Conservation (phyloP, 2,113 vertebrate genomes). For the Motacilla alba region DNA sequence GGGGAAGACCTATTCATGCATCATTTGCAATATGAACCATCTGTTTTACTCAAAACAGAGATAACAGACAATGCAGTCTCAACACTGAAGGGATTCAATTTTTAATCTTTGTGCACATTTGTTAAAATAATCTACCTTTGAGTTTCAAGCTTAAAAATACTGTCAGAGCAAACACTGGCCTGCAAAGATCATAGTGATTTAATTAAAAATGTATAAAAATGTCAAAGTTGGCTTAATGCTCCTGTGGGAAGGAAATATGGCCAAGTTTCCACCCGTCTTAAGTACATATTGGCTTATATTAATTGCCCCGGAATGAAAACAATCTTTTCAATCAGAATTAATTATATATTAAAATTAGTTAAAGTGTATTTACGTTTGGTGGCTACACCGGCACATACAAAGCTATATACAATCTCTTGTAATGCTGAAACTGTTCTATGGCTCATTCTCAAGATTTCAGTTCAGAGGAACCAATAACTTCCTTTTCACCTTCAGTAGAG, state of each 20-base stretch:
- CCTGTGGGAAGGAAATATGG: not conserved
- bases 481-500: not conserved
- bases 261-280: not conserved
- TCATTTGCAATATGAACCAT: conserved; percentile 54
- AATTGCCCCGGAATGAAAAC: not conserved
- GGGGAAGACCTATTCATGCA: conserved; percentile 30
- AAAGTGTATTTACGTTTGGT: not conserved
- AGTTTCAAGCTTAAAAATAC: conserved; percentile 25
- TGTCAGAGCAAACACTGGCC: not conserved
- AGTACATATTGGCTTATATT: not conserved
- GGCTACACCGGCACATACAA: not conserved
- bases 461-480: not conserved
- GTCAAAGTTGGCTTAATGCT: not conserved
- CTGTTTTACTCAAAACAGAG: conserved; percentile 50
- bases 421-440: not conserved
- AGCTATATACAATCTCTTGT: not conserved
- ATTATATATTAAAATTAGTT: not conserved
- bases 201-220: conserved; percentile 13
- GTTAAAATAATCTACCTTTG: conserved; percentile 40
- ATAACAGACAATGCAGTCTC: conserved; percentile 43
- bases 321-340: not conserved
- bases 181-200: conserved; percentile 23
- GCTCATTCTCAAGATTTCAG: not conserved
- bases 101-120: not conserved
- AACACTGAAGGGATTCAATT: not conserved